These are phyloP conservation scores for Megaleporinus macrocephalus DNA, from an alignment of 2,113 vertebrate genomes.

Conservation along the genomic window DNA sequence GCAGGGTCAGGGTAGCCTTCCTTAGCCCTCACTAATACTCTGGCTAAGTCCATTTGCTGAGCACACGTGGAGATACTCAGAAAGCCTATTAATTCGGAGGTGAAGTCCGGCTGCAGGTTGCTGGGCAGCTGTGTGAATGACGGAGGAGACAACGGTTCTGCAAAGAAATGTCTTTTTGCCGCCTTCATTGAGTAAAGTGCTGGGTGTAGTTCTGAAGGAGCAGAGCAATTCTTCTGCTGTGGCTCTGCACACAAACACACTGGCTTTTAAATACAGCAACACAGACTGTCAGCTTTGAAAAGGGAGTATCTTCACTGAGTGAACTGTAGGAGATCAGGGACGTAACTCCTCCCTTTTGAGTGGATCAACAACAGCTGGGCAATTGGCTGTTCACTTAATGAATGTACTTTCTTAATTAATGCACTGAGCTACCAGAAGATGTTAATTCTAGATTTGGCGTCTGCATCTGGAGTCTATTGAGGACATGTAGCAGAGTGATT, in stretches of 20 bases:
- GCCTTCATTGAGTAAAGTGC: no score
- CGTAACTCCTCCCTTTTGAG: not conserved
- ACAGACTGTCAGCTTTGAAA: not conserved
- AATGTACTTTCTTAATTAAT: not conserved
- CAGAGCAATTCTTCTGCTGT: not conserved
- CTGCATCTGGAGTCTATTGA: not conserved
- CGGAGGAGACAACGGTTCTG: not conserved
- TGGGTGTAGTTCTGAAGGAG: no score
- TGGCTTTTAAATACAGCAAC: not conserved
- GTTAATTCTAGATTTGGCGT: not conserved
- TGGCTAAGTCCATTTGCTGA: slow-evolving; percentile 13
- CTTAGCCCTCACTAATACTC: slow-evolving; percentile 9
- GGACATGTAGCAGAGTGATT: not conserved
- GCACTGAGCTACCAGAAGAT: not conserved
- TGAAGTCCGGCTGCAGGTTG: not conserved
- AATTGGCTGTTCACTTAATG: not conserved
- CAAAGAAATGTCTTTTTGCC: not conserved
- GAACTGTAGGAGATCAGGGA: not conserved
- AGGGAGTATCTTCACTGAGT: not conserved
- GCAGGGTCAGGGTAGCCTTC: not conserved
- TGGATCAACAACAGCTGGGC: not conserved
- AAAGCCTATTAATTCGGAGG: slow-evolving; percentile 30
- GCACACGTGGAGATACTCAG: not conserved
- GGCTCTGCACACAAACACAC: not conserved
- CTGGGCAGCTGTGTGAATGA: not conserved